Evolutionary conservation across 2,888 invertebrate genomes (phyloP).

Genomic region (Sthenelais limicola): DNA sequence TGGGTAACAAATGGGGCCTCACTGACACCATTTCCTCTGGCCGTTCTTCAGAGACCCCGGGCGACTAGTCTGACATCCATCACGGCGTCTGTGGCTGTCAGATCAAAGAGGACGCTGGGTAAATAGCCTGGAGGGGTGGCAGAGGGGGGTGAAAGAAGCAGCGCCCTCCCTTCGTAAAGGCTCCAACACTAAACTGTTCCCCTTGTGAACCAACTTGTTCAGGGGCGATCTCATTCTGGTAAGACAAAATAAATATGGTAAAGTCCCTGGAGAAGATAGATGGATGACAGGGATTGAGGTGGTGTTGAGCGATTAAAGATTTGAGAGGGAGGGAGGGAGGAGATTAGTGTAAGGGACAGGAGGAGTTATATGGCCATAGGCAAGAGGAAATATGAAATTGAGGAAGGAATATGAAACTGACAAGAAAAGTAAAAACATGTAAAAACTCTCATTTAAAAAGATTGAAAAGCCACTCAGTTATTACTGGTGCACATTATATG

Average conservation of each 20-base stretch:
- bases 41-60: constrained; percentile 3
- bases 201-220: not conserved
- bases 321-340: not conserved
- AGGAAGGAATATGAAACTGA: too few relatives aligned
- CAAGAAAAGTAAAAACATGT: too few relatives aligned
- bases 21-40: constrained; percentile 32
- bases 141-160: constrained; percentile 11
- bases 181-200: not conserved
- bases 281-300: not conserved
- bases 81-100: constrained; percentile 14
- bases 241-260: constrained; percentile 31
- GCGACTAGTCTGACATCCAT: constrained; percentile 2
- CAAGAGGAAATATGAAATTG: too few relatives aligned
- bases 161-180: not conserved
- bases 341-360: not conserved
- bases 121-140: not conserved
- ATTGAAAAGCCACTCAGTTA: too few relatives aligned
- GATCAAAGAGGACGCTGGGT: constrained; percentile 20
- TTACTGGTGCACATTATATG: too few relatives aligned
- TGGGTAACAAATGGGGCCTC: too few relatives aligned
- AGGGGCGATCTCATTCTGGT: constrained; percentile 10
- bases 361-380: not conserved
- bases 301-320: not conserved
- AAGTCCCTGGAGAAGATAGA: not conserved
- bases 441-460: too few relatives aligned